phyloP scores from a whole-genome alignment of 1,140 invertebrate genomes.

The Cyclina sinensis region DNA sequence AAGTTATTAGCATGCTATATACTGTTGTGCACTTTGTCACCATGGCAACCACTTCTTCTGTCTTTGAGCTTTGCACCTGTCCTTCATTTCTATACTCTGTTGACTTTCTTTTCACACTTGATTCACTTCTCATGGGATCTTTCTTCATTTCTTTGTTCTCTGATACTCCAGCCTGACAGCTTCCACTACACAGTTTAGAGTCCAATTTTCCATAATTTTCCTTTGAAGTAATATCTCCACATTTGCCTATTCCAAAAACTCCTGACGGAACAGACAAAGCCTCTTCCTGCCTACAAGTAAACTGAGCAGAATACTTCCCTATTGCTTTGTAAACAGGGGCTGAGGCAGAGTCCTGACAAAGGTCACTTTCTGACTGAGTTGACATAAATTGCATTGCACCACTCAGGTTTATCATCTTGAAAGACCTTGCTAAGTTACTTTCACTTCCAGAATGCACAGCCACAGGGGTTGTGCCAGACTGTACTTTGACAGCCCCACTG shows the following conservation, averaged over 20 bases:
- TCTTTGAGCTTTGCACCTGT: neutral
- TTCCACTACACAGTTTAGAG: neutral
- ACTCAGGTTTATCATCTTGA: neutral
- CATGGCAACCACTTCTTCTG: neutral
- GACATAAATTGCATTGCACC: neutral
- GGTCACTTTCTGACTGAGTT: neutral
- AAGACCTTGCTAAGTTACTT: slow-evolving; percentile 18
- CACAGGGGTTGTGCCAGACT: neutral
- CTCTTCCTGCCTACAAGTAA: neutral
- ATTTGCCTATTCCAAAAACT: neutral
- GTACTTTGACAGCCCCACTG: neutral
- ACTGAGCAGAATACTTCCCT: neutral
- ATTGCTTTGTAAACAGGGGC: neutral
- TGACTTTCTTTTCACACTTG: neutral
- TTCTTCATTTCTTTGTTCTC: neutral
- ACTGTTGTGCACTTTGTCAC: neutral
- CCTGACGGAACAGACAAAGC: neutral
- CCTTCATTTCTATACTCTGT: neutral
- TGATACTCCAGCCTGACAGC: neutral
- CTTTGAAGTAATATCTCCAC: neutral
- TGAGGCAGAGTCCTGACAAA: neutral
- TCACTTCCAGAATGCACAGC: neutral
- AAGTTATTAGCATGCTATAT: slow-evolving; percentile 7
- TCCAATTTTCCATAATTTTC: neutral
- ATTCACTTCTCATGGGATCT: neutral